phyloP scores from a whole-genome alignment of 1,140 invertebrate species.

The Drosophila kurseongensis region DNA sequence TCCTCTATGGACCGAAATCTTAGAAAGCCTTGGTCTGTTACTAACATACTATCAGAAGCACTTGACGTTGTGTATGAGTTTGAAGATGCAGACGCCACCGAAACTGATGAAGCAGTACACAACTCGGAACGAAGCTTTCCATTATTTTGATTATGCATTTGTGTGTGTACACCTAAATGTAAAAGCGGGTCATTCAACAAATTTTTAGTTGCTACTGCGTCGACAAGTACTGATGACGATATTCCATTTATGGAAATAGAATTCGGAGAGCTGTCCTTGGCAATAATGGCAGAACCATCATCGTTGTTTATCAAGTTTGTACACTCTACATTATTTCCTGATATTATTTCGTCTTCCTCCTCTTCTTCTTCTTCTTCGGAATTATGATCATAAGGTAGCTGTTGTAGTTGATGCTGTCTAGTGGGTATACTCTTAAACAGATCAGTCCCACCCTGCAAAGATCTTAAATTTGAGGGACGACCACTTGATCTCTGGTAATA shows the following conservation, averaged over 20 bases:
- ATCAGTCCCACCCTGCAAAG: conserved; percentile 23
- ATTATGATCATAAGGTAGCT: conserved; percentile 49
- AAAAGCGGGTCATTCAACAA: conserved; percentile 19
- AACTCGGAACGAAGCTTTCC: conserved; percentile 19
- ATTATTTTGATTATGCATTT: conserved; percentile 50
- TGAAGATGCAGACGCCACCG: conserved; percentile 34
- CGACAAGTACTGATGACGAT: conserved; percentile 5
- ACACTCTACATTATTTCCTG: conserved; percentile 69
- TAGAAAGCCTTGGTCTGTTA: conserved; percentile 93
- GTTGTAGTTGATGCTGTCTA: conserved; percentile 42
- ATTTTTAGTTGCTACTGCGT: conserved; percentile 16
- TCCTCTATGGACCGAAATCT: conserved; percentile 90
- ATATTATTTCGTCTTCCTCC: conserved; percentile 72
- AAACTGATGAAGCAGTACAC: conserved; percentile 17
- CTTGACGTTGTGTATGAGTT: conserved; percentile 47
- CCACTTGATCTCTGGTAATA: conserved; percentile 35
- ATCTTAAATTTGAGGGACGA: conserved; percentile 11
- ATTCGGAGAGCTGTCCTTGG: conserved; percentile 29
- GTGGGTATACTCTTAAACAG: conserved; percentile 17
- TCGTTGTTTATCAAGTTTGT: conserved; percentile 72
- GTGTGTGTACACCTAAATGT: conserved; percentile 20
- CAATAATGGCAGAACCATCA: conserved; percentile 12
- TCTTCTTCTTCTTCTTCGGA: conserved; percentile 69
- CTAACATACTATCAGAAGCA: conserved; percentile 88
- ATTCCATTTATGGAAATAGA: conserved; percentile 13